Evolutionary conservation across 2,888 invertebrate genomes (phyloP).

Genomic region (Macroteleia sp.): DNA sequence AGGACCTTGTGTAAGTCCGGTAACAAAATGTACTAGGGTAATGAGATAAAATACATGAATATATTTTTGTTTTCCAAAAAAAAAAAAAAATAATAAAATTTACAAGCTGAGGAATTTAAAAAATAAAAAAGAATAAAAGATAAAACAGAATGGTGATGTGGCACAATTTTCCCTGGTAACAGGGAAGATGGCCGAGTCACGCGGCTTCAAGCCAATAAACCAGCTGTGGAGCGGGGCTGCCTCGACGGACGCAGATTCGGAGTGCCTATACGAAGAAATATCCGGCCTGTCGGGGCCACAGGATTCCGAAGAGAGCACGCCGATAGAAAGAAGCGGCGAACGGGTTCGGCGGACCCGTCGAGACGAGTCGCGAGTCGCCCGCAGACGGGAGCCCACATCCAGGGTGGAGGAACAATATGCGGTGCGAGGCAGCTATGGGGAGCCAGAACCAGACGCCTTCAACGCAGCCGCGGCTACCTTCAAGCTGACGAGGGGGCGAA

Average conservation of each 20-base stretch:
- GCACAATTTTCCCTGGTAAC: too few relatives aligned
- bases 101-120: too few relatives aligned
- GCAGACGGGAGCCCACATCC: constrained; percentile 63
- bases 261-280: constrained; percentile 83
- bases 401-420: constrained; percentile 82
- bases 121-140: too few relatives aligned
- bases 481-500: constrained; percentile 84
- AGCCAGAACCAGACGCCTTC: constrained; percentile 82
- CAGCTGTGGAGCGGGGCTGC: constrained; percentile 81
- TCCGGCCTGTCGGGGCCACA: constrained; percentile 78
- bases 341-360: constrained; percentile 81
- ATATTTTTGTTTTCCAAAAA: too few relatives aligned
- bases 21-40: too few relatives aligned
- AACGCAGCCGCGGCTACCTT: constrained; percentile 82
- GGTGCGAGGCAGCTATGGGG: constrained; percentile 77
- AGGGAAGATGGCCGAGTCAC: constrained; percentile 83
- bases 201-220: constrained; percentile 83
- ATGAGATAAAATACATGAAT: too few relatives aligned
- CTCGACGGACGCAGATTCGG: constrained; percentile 81
- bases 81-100: too few relatives aligned
- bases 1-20: too few relatives aligned
- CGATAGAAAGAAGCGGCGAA: constrained; percentile 41
- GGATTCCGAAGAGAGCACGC: constrained; percentile 69
- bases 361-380: constrained; percentile 75
- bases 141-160: too few relatives aligned